Conservation (phyloP, 1,140 invertebrate species). For the Centruroides vittatus region DNA sequence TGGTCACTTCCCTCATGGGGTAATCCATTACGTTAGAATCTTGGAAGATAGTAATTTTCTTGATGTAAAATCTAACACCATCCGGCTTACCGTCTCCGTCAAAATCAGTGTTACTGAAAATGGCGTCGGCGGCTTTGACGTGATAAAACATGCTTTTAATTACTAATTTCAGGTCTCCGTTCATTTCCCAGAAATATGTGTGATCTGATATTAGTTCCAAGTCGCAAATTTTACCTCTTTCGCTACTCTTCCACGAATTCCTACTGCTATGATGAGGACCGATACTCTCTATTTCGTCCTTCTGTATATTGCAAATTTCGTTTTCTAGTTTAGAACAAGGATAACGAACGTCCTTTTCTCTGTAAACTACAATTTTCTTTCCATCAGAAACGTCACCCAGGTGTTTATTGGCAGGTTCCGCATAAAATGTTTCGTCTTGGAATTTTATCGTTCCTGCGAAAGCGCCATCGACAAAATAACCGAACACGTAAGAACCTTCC, state of each 20-base stretch:
- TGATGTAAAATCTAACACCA: conserved; percentile 1
- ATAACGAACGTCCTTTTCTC: neutral
- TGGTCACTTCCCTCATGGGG: neutral
- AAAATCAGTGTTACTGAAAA: conserved; percentile 3
- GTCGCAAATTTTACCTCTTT: neutral
- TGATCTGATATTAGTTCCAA: neutral
- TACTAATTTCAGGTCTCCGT: neutral
- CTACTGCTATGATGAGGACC: neutral
- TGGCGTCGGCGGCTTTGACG: neutral
- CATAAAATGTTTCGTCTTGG: neutral
- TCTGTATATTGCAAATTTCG: neutral
- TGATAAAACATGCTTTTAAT: conserved; percentile 3
- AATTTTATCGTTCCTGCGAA: neutral
- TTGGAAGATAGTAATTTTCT: neutral
- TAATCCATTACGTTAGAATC: neutral
- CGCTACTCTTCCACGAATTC: neutral
- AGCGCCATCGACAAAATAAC: neutral
- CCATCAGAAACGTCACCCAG: neutral
- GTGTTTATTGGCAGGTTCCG: neutral
- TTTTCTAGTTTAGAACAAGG: neutral
- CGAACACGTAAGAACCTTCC: neutral
- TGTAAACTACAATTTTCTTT: neutral
- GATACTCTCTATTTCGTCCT: neutral
- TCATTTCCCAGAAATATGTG: neutral
- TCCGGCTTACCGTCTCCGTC: neutral